Base-by-base conservation (phyloP, 2,797 vertebrate genomes). In the Dallia pectoralis region DNA sequence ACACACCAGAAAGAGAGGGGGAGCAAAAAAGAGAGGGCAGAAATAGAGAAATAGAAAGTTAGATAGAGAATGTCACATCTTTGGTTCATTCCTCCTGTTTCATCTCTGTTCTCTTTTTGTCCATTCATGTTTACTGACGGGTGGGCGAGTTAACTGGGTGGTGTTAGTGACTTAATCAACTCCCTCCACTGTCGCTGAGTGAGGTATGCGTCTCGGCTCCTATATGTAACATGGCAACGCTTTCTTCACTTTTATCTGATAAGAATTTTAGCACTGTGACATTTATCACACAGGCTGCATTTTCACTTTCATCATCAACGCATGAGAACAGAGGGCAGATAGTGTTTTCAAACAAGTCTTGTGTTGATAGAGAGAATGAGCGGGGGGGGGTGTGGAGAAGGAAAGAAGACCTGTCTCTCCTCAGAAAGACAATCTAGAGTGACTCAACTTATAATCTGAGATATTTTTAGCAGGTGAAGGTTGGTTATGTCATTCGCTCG, bases 381-480 rank as follows among this genome's bases (percentile, higher is more conserved):
- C n/a, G 36, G 67, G 4, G 27, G 30, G 68, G 32, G 47, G 51
- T 27, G 19, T 27, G n/a, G 29, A 51, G 29, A 32, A 48, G 18
- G 6, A 53, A 29, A 32, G 48, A 53, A 27, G 15, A 4, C 8
- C 22, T 16, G 44, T 8, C 11, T 59, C 22, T 59, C 53, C 4
- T 59, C 25, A 25, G 16, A 27, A 25, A 59, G 53, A 27, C 64
- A 19, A 73, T 19, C 66, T 63, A 73, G 2, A 68, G 47, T 56
- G 4, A 7, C 53, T 18, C n/a, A n/a, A n/a, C 32, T 65, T 53
- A 72, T 76, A 59, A 72, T 74, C 40, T 1, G 12, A 44, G 69
- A 32, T 84, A 85, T 84, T 78, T 86, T 83, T 81, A 84, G 67
- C 18, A 0, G 0, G 29, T 53, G 40, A 67, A 44, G 30, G 15